phyloP scores from a whole-genome alignment of 2,113 vertebrate species.

The Loxodonta africana region DNA sequence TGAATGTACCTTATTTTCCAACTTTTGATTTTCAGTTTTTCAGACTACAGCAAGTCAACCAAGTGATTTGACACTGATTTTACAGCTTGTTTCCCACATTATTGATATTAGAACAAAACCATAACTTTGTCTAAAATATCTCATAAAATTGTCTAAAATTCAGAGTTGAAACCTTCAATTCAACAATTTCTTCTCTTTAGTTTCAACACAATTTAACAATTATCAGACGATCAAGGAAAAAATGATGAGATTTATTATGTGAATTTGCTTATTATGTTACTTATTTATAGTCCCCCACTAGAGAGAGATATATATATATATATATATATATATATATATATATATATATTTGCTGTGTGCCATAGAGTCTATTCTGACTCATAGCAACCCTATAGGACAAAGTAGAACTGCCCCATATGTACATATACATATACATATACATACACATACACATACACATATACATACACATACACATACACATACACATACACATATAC shows the following conservation, averaged over 20 bases:
- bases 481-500: no score
- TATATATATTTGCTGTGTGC: no score
- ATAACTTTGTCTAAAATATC: background rate
- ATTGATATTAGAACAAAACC: background rate
- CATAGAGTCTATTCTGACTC: no score
- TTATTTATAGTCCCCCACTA: background rate
- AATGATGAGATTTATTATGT: background rate
- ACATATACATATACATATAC: no score
- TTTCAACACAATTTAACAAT: background rate
- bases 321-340: no score
- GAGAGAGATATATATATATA: background rate
- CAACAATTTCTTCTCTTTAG: background rate
- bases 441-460: no score
- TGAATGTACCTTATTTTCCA: background rate
- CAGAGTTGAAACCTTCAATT: background rate
- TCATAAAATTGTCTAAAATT: background rate
- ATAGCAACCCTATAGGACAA: no score
- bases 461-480: no score
- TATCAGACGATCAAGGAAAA: background rate
- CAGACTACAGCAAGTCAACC: background rate
- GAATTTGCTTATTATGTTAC: background rate
- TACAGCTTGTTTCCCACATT: background rate
- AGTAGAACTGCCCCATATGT: no score
- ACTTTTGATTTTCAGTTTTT: background rate
- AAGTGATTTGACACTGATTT: conserved; percentile 15